Percentiles rank a stretch among this genome's conserved stretches.
phyloP scores from a whole-genome alignment of 2,797 vertebrate genomes.

The Trichosurus vulpecula region DNA sequence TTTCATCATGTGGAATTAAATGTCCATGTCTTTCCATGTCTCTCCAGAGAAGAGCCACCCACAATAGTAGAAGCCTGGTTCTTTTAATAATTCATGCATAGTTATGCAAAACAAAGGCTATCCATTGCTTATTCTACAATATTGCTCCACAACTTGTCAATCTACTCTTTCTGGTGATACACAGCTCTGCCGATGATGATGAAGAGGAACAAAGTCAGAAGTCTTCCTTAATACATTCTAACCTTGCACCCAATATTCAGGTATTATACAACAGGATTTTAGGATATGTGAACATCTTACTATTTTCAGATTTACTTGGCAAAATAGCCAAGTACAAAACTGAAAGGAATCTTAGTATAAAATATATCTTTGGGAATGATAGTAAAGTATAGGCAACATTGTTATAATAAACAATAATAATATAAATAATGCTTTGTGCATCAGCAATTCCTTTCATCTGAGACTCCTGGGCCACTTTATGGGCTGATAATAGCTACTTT shows the following conservation, averaged over 20 bases:
- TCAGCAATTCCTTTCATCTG: slow-evolving; percentile 70
- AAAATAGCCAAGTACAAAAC: slow-evolving; percentile 23
- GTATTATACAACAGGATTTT: slow-evolving; percentile 27
- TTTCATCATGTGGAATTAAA: neutral
- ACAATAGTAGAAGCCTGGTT: neutral
- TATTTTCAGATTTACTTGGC: slow-evolving; percentile 58
- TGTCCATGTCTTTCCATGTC: neutral
- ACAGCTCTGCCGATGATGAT: neutral
- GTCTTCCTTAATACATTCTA: neutral
- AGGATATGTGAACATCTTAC: slow-evolving; percentile 52
- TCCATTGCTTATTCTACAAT: neutral
- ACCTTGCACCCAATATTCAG: neutral
- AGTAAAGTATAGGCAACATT: slow-evolving; percentile 60
- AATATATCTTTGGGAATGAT: slow-evolving; percentile 58
- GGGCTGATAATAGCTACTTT: slow-evolving; percentile 65
- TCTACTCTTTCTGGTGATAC: neutral
- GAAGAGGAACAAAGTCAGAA: neutral
- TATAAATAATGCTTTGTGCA: slow-evolving; percentile 56
- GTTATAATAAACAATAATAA: slow-evolving; percentile 64
- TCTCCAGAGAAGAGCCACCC: neutral
- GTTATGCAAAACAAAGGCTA: neutral
- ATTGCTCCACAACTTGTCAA: neutral
- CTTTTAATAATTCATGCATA: neutral
- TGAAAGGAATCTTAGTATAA: slow-evolving; percentile 49
- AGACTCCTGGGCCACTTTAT: slow-evolving; percentile 60